Evolutionary conservation across 1,140 invertebrate species (phyloP).

Genomic region (Ectropis grisescens): DNA sequence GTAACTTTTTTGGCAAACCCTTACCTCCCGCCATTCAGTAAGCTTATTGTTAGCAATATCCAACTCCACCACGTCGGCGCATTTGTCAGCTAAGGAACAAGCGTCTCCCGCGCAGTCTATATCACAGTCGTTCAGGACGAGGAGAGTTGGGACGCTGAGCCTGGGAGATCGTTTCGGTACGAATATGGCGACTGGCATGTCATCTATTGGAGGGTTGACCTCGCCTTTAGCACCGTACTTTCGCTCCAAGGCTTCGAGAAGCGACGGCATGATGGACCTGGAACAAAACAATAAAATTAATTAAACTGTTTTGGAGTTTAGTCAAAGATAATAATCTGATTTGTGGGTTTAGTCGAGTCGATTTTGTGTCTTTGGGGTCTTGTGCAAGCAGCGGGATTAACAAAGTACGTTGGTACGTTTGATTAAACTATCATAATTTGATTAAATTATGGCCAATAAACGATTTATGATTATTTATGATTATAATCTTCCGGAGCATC

Average conservation of each 20-base stretch:
- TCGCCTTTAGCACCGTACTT: constrained; percentile 82
- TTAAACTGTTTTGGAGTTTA: not conserved
- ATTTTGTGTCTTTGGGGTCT: too few relatives aligned
- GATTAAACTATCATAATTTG: too few relatives aligned
- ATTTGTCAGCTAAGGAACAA: constrained; percentile 82
- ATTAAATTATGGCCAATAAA: too few relatives aligned
- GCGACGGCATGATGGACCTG: constrained; percentile 78
- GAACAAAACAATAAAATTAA: constrained; percentile 12
- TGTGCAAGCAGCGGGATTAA: too few relatives aligned
- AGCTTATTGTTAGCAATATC: constrained; percentile 93
- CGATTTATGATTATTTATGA: too few relatives aligned
- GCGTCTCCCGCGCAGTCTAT: constrained; percentile 89
- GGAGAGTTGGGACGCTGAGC: constrained; percentile 81
- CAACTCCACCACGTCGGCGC: constrained; percentile 87
- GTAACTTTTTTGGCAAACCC: too few relatives aligned
- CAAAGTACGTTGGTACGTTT: too few relatives aligned
- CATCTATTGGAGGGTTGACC: constrained; percentile 71
- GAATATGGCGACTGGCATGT: constrained; percentile 82
- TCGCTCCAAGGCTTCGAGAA: constrained; percentile 86
- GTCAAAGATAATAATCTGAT: too few relatives aligned
- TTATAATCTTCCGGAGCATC: too few relatives aligned
- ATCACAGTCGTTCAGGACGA: constrained; percentile 91
- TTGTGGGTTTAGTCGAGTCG: too few relatives aligned
- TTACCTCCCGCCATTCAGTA: constrained; percentile 86
- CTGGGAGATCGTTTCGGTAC: constrained; percentile 86